Evolutionary conservation across 2,888 invertebrate species (phyloP).

Genomic region (Oscheius sp.): DNA sequence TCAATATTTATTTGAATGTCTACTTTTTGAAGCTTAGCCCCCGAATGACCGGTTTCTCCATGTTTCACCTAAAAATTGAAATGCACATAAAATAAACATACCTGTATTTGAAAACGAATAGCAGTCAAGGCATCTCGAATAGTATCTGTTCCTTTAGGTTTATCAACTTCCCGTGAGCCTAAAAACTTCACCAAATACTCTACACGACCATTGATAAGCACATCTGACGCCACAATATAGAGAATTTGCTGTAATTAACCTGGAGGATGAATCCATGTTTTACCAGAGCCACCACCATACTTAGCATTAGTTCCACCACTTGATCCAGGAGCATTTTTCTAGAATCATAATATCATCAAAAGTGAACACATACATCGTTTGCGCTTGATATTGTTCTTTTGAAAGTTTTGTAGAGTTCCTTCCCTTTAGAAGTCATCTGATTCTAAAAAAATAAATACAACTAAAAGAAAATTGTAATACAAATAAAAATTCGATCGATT

Average conservation of each 20-base stretch:
- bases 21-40: conserved; percentile 82
- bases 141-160: conserved; percentile 95
- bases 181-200: conserved; percentile 97
- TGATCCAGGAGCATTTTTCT: no score
- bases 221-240: conserved; percentile 76
- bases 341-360: not conserved
- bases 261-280: conserved; percentile 66
- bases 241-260: not conserved
- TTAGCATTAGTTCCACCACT: conserved; percentile 36
- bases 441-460: not conserved
- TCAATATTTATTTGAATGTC: conserved; percentile 97
- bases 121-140: conserved; percentile 96
- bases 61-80: conserved; percentile 79
- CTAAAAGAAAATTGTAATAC: not conserved
- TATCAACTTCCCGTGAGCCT: conserved; percentile 91
- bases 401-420: conserved; percentile 64
- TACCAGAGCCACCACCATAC: conserved; percentile 49
- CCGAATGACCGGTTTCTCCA: conserved; percentile 81
- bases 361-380: not conserved
- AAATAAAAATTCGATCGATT: no score
- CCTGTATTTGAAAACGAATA: conserved; percentile 73
- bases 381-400: conserved; percentile 61
- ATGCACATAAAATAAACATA: conserved; percentile 1
- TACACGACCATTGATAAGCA: conserved; percentile 91
- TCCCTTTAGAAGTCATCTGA: conserved; percentile 42